Conservation (phyloP, 2,797 vertebrate genomes). For the Thaleichthys pacificus region DNA sequence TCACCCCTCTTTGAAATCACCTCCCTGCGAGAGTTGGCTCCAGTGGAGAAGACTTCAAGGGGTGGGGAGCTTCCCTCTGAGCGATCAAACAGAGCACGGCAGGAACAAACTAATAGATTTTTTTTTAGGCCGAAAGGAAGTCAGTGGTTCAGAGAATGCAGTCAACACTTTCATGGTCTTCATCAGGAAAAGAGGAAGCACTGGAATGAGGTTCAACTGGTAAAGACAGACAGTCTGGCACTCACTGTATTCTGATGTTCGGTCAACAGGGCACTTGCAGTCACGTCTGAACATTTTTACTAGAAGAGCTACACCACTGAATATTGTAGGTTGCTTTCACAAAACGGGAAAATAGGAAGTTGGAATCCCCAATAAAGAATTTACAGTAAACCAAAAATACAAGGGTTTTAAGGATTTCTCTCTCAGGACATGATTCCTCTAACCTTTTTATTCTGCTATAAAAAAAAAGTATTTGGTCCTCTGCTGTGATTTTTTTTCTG, state of each 20-base stretch:
- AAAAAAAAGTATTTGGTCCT: not conserved
- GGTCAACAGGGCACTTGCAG: not conserved
- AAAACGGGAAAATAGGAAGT: not conserved
- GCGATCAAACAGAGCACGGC: conserved; percentile 32
- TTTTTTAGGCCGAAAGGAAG: conserved; percentile 18
- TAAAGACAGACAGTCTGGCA: not conserved
- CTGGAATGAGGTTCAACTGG: not conserved
- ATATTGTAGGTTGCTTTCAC: not conserved
- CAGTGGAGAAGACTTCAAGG: conserved; percentile 30
- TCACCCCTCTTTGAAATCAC: conserved; percentile 34
- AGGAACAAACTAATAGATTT: conserved; percentile 48
- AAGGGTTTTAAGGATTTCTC: no score
- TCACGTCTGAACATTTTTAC: no score
- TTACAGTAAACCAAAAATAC: no score
- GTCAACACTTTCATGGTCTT: not conserved
- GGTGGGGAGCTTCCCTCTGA: conserved; percentile 28
- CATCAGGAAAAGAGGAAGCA: not conserved
- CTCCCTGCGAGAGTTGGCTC: conserved; percentile 18
- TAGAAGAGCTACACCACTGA: no score
- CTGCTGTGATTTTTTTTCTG: not conserved
- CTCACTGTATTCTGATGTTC: no score
- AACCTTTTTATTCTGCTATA: not conserved
- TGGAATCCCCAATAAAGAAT: no score
- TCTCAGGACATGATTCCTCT: no score
- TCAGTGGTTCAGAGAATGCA: conserved; percentile 8